These are phyloP conservation scores for Apostichopus californicus DNA, from an alignment of 35 echinoderm and acorn worm species.

Conservation along the genomic window DNA sequence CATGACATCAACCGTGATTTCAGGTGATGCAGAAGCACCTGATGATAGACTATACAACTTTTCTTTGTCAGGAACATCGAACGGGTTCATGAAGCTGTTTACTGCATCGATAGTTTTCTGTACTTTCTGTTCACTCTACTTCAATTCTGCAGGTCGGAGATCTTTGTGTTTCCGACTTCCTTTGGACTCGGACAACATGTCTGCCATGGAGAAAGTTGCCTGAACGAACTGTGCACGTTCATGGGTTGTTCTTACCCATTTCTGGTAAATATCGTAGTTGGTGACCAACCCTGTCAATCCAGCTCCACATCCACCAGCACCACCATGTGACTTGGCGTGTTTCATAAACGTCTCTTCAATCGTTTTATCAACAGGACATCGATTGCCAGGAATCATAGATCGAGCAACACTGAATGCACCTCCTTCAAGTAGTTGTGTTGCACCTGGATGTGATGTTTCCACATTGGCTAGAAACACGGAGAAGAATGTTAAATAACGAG, in stretches of 20 bases:
- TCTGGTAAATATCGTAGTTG: slow-evolving; percentile 60
- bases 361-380: slow-evolving; percentile 79
- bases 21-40: slow-evolving; percentile 44
- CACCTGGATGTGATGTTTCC: slow-evolving; percentile 61
- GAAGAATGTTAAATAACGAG: slow-evolving; percentile 62
- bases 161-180: slow-evolving; percentile 63
- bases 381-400: slow-evolving; percentile 68
- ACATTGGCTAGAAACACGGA: slow-evolving; percentile 52
- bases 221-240: slow-evolving; percentile 44
- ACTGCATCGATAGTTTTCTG: slow-evolving; percentile 52
- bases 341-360: slow-evolving; percentile 90
- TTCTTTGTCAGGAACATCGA: slow-evolving; percentile 52
- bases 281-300: slow-evolving; percentile 63
- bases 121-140: slow-evolving; percentile 62
- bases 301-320: slow-evolving; percentile 53
- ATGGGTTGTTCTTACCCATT: slow-evolving; percentile 64
- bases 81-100: slow-evolving; percentile 69
- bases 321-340: slow-evolving; percentile 65
- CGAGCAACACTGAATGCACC: slow-evolving; percentile 70
- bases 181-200: slow-evolving; percentile 36
- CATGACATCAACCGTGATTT: slow-evolving; percentile 57
- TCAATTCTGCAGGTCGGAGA: slow-evolving; percentile 52
- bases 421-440: slow-evolving; percentile 44
- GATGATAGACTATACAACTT: slow-evolving; percentile 40
- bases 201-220: slow-evolving; percentile 53